phyloP scores from a whole-genome alignment of 2,888 invertebrate species.

The Pseudococcus viburni region DNA sequence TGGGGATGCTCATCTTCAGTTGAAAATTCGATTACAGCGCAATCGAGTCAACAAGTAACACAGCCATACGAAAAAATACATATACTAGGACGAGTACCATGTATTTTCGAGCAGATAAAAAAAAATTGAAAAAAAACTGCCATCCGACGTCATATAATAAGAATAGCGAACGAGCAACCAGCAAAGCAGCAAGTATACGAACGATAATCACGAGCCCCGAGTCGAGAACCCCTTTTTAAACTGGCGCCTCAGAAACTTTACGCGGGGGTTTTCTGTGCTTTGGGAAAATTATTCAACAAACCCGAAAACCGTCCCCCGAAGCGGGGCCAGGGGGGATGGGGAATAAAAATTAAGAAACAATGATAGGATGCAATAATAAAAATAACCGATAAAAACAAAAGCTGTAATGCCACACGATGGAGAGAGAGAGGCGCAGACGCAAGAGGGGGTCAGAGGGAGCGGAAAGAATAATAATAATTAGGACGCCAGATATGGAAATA shows the following conservation, averaged over 20 bases:
- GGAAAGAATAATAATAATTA: constrained; percentile 66
- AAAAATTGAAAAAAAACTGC: neutral
- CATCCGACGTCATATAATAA: neutral
- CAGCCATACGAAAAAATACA: neutral
- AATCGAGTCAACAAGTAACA: constrained; percentile 16
- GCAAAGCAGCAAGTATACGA: neutral
- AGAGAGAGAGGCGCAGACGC: constrained; percentile 23
- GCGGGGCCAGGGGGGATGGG: neutral
- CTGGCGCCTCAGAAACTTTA: constrained; percentile 65
- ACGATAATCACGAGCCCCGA: neutral
- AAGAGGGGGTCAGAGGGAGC: neutral
- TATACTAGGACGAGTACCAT: neutral
- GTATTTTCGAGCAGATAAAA: neutral
- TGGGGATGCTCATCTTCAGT: constrained; percentile 29
- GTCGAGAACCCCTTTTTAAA: neutral
- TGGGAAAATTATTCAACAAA: constrained; percentile 22
- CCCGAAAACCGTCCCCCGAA: neutral
- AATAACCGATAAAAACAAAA: constrained; percentile 61
- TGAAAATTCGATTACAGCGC: constrained; percentile 1
- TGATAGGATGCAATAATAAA: constrained; percentile 65
- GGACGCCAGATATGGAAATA: constrained; percentile 66
- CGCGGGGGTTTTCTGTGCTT: constrained; percentile 17
- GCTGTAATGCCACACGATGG: neutral
- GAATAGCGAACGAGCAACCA: too few species aligned
- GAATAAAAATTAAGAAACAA: constrained; percentile 60